Evolutionary conservation across 2,888 invertebrate species (phyloP).

Genomic region (Papilio protenor): DNA sequence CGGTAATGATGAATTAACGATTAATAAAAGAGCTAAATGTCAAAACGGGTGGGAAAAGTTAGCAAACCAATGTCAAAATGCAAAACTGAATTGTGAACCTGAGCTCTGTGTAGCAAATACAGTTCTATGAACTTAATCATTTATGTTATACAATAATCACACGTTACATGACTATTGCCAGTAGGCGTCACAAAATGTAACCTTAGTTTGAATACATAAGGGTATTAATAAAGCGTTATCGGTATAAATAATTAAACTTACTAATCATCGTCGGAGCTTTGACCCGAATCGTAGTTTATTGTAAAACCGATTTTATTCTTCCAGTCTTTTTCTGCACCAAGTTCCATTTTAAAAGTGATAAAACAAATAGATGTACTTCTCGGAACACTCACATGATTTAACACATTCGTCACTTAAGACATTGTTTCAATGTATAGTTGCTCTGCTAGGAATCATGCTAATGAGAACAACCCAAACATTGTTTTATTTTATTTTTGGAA

Average conservation of each 20-base stretch:
- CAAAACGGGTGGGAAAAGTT: not conserved
- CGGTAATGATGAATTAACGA: too few species aligned
- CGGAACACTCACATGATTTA: constrained; percentile 47
- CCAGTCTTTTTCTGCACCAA: constrained; percentile 76
- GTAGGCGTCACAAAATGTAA: not conserved
- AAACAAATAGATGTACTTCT: constrained; percentile 46
- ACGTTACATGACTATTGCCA: not conserved
- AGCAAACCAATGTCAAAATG: not conserved
- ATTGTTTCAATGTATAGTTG: constrained; percentile 3
- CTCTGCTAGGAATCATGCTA: not conserved
- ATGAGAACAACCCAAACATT: not conserved
- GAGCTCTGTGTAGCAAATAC: not conserved
- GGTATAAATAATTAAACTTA: constrained; percentile 59
- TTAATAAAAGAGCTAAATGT: not conserved
- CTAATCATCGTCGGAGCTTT: constrained; percentile 80
- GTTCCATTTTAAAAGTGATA: constrained; percentile 61
- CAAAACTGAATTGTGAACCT: not conserved
- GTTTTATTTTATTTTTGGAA: not conserved
- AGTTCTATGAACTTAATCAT: not conserved
- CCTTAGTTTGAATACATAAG: not conserved
- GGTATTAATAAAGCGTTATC: not conserved
- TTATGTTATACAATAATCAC: not conserved
- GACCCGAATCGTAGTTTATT: constrained; percentile 79
- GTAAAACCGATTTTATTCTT: constrained; percentile 78
- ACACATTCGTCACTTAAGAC: constrained; percentile 10